Evolutionary conservation across 1,140 invertebrate species (phyloP).

Genomic region (Calliopsis andreniformis): DNA sequence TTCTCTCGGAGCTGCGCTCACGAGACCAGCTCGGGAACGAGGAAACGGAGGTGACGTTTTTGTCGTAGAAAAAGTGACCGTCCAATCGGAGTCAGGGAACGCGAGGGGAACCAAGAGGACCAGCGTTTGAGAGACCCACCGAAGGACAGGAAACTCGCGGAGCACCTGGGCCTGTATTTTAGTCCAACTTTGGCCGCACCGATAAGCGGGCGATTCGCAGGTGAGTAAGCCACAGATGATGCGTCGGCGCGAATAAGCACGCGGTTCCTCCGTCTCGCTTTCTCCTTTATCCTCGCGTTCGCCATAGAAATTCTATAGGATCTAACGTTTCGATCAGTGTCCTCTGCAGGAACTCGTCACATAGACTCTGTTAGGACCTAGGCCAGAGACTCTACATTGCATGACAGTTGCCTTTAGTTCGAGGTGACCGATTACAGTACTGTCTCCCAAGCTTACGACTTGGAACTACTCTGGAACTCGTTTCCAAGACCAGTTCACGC

Average conservation of each 20-base stretch:
- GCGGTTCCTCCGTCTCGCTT: conserved; percentile 47
- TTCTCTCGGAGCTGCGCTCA: conserved; percentile 56
- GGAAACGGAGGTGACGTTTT: conserved; percentile 60
- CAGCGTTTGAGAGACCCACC: background rate
- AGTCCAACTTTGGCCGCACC: conserved; percentile 42
- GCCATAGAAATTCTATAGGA: conserved; percentile 12
- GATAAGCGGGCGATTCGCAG: conserved; percentile 54
- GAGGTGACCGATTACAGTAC: conserved; percentile 14
- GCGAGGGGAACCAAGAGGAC: background rate
- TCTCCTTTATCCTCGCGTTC: conserved; percentile 5
- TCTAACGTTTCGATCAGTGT: background rate
- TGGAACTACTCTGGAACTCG: too few species aligned
- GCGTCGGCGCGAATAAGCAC: conserved; percentile 53
- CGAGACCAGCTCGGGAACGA: conserved; percentile 51
- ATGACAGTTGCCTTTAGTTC: background rate
- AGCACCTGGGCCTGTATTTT: conserved; percentile 35
- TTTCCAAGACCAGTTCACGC: too few species aligned
- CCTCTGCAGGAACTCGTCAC: background rate
- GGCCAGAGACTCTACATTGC: background rate
- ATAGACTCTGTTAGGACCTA: background rate
- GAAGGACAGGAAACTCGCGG: conserved; percentile 7
- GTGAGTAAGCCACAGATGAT: conserved; percentile 46
- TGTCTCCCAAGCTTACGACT: too few species aligned
- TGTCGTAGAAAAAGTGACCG: conserved; percentile 5
- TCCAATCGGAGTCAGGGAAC: background rate